These are phyloP conservation scores for Bellardia bayeri DNA, from an alignment of 2,888 invertebrate species.

Conservation along the genomic window DNA sequence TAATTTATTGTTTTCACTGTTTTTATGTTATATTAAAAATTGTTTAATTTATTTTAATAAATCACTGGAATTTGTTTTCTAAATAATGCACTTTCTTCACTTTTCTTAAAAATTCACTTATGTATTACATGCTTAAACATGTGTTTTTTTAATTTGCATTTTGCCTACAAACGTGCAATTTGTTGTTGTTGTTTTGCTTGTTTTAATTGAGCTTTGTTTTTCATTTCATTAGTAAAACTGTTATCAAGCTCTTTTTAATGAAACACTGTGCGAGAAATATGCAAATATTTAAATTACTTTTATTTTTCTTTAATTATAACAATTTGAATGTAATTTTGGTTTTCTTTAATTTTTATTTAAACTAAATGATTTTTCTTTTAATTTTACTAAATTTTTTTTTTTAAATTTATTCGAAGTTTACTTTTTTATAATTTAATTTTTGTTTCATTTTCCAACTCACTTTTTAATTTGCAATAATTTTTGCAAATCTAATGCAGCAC, in stretches of 20 bases:
- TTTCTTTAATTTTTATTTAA: not conserved
- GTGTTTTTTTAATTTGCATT: not conserved
- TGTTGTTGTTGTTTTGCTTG: not conserved
- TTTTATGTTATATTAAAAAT: no score
- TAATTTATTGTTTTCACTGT: no score
- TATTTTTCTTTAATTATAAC: no score
- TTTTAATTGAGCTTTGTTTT: not conserved
- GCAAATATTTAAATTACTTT: no score
- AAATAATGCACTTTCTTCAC: not conserved
- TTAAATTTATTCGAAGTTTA: no score
- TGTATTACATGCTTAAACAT: slow-evolving; percentile 7
- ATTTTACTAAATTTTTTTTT: no score
- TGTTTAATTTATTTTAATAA: no score
- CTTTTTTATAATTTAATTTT: not conserved
- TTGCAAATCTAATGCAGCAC: not conserved
- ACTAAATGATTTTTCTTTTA: not conserved
- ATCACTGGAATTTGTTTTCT: no score
- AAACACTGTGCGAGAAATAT: not conserved
- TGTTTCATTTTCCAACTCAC: slow-evolving; percentile 14
- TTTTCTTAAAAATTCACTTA: not conserved
- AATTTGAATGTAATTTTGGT: no score
- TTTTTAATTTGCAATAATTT: slow-evolving; percentile 16
- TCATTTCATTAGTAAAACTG: not conserved
- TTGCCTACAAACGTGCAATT: not conserved
- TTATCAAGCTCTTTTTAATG: not conserved